Percentiles rank a stretch among this genome's conserved stretches.
These are phyloP conservation scores for Podarcis lilfordi DNA, from an alignment of 2,797 vertebrate genomes.

Conservation along the genomic window DNA sequence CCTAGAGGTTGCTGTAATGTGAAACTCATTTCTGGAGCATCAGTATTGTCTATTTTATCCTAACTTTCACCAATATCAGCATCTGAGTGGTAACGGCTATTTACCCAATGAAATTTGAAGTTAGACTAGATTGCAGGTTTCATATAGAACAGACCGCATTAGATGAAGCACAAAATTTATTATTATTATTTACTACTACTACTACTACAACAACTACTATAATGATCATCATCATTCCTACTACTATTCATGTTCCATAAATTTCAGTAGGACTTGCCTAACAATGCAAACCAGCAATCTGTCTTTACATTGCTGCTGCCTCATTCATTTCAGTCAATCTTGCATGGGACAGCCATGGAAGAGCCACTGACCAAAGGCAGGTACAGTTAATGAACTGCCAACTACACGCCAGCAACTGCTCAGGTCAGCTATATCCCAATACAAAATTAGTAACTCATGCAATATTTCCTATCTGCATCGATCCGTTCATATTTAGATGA, in stretches of 20 bases:
- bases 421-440: neutral
- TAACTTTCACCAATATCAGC: slow-evolving; percentile 1
- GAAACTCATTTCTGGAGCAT: neutral
- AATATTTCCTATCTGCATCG: neutral
- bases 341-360: neutral
- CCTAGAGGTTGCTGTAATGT: neutral
- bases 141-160: neutral
- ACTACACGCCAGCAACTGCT: neutral
- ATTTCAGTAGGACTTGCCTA: neutral
- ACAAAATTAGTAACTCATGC: neutral
- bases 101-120: neutral
- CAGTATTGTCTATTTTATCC: slow-evolving; percentile 1
- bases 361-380: neutral
- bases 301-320: too few relatives aligned
- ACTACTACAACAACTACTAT: too few relatives aligned
- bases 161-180: neutral
- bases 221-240: too few relatives aligned
- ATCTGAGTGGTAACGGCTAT: neutral
- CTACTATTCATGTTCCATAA: neutral
- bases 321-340: neutral
- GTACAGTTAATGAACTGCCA: neutral
- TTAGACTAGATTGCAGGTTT: neutral
- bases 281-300: neutral
- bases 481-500: neutral
- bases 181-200: too few relatives aligned